phyloP scores from a whole-genome alignment of 2,797 vertebrate genomes.

The Buphagus erythrorhynchus region DNA sequence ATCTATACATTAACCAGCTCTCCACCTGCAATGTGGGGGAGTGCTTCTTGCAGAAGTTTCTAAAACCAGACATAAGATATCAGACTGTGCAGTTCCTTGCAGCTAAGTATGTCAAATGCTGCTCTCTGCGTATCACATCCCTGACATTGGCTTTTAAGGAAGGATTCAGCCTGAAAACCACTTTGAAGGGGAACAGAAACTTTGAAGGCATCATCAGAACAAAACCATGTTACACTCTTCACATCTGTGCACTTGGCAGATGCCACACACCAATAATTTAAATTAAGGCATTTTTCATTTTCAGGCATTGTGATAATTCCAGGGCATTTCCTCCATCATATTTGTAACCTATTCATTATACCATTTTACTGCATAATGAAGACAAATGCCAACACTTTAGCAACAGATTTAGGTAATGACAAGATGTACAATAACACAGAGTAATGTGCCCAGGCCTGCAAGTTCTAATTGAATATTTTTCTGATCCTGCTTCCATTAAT shows the following conservation, averaged over 20 bases:
- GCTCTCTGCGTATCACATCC: background rate
- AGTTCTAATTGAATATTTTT: slow-evolving; percentile 80
- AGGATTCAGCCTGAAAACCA: background rate
- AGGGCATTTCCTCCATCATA: slow-evolving; percentile 54
- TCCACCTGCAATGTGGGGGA: background rate
- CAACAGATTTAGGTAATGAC: slow-evolving; percentile 76
- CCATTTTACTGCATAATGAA: slow-evolving; percentile 75
- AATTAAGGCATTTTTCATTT: slow-evolving; percentile 50
- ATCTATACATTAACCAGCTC: background rate
- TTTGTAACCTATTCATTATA: slow-evolving; percentile 75
- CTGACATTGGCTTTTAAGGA: background rate
- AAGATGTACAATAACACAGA: slow-evolving; percentile 75
- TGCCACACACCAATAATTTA: slow-evolving; percentile 34
- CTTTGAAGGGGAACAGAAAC: slow-evolving; percentile 41
- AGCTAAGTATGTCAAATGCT: background rate
- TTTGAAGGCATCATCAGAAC: slow-evolving; percentile 26
- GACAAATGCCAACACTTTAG: slow-evolving; percentile 78
- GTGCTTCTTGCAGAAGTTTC: background rate
- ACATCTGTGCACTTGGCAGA: slow-evolving; percentile 38
- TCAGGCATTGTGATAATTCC: slow-evolving; percentile 45
- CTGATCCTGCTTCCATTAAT: slow-evolving; percentile 72
- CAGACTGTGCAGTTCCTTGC: background rate
- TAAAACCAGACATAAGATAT: background rate
- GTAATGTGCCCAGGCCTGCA: slow-evolving; percentile 69
- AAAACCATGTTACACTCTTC: slow-evolving; percentile 17